These are phyloP conservation scores for Operophtera brumata DNA, from an alignment of 2,888 invertebrate genomes.

Conservation along the genomic window DNA sequence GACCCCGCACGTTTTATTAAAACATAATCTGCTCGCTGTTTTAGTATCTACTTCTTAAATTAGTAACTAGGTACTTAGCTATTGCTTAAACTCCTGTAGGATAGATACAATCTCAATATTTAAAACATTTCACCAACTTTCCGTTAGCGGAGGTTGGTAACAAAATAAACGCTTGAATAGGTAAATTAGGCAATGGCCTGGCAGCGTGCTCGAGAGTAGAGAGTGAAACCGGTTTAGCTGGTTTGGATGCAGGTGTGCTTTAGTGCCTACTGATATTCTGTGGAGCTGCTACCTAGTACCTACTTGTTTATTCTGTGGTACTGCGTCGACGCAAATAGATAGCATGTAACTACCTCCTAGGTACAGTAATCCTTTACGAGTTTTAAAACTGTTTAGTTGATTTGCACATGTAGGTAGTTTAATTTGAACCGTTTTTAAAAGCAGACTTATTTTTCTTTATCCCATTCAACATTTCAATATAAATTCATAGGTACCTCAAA, in stretches of 20 bases:
- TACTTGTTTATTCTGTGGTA: not conserved
- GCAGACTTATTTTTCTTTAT: not conserved
- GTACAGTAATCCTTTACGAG: not conserved
- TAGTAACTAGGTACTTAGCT: no score
- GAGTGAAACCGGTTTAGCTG: constrained; percentile 77
- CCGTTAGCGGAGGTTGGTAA: constrained; percentile 6
- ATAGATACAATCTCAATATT: not conserved
- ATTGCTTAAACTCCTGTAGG: no score
- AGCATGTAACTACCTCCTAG: not conserved
- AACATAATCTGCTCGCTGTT: no score
- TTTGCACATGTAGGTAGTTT: not conserved
- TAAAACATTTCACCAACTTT: constrained; percentile 1
- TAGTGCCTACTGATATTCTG: constrained; percentile 10
- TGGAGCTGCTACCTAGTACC: not conserved
- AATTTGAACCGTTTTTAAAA: not conserved
- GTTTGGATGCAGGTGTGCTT: constrained; percentile 72
- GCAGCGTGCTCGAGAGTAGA: constrained; percentile 45
- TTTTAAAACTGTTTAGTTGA: not conserved
- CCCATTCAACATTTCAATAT: no score
- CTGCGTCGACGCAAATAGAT: constrained; percentile 4
- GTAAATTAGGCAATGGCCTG: constrained; percentile 34
- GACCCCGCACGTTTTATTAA: no score
- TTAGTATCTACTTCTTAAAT: no score
- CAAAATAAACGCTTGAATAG: constrained; percentile 30
- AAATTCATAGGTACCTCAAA: no score